These are phyloP conservation scores for Amblyjoppa fuscipennis DNA, from an alignment of 2,888 invertebrate genomes.

Conservation along the genomic window DNA sequence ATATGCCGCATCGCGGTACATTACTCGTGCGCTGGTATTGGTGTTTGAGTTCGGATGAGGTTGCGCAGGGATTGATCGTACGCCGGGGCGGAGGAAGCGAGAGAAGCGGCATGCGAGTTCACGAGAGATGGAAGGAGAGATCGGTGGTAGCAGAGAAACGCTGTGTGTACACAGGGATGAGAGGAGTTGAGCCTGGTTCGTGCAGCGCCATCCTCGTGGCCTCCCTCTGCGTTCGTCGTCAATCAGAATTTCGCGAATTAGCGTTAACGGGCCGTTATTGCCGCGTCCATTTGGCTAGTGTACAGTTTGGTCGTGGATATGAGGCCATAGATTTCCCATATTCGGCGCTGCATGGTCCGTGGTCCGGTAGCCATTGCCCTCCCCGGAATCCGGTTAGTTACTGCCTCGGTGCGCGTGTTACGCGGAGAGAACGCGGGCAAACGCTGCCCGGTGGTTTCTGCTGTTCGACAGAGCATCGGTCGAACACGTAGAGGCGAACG, in stretches of 20 bases:
- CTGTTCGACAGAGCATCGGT: constrained; percentile 46
- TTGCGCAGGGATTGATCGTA: constrained; percentile 29
- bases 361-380: constrained; percentile 79
- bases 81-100: constrained; percentile 51
- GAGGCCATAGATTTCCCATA: constrained; percentile 85
- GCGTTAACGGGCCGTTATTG: constrained; percentile 85
- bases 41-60: constrained; percentile 55
- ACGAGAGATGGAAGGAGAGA: constrained; percentile 51
- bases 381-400: constrained; percentile 85
- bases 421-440: constrained; percentile 61
- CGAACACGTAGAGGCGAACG: constrained; percentile 52
- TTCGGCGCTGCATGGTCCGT: constrained; percentile 81
- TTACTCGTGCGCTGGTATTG: constrained; percentile 38
- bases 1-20: constrained; percentile 5
- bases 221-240: constrained; percentile 82
- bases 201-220: constrained; percentile 74
- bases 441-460: constrained; percentile 44
- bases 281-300: constrained; percentile 85
- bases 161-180: constrained; percentile 56
- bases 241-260: constrained; percentile 85
- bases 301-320: constrained; percentile 84
- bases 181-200: constrained; percentile 51
- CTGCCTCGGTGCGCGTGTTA: constrained; percentile 79
- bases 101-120: constrained; percentile 49
- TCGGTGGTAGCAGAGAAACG: constrained; percentile 45